A percentile compares a stretch with the other conserved stretches of the same genome.
Evolutionary conservation across 2,797 vertebrate species (phyloP).

Genomic region (Anniella stebbinsi): DNA sequence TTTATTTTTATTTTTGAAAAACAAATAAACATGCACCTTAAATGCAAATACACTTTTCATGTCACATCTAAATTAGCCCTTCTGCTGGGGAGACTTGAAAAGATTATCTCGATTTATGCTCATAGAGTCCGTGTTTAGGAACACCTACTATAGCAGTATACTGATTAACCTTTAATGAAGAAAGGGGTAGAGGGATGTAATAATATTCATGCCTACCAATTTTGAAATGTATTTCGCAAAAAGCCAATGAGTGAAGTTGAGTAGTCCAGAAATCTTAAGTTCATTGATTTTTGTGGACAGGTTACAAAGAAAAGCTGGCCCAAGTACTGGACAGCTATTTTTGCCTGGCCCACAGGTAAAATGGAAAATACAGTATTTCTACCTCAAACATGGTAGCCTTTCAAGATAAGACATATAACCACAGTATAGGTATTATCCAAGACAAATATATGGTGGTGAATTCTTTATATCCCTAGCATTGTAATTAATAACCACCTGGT

Average conservation of each 20-base stretch:
- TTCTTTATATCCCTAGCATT: background rate
- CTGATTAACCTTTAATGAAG: background rate
- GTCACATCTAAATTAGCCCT: background rate
- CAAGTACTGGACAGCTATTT: background rate
- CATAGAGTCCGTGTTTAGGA: background rate
- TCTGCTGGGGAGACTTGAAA: background rate
- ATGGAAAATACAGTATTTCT: background rate
- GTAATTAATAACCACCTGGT: background rate
- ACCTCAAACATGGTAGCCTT: background rate
- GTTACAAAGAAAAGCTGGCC: background rate
- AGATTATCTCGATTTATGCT: background rate
- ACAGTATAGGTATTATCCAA: background rate
- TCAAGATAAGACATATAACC: background rate
- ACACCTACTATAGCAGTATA: background rate
- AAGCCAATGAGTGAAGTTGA: background rate
- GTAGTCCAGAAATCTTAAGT: background rate
- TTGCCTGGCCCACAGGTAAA: too few species aligned
- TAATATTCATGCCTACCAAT: background rate
- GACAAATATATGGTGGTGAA: background rate
- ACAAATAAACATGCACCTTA: background rate
- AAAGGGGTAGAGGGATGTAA: background rate
- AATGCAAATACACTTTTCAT: background rate
- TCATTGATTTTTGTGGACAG: background rate
- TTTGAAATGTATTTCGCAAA: background rate
- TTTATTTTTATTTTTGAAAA: background rate